A percentile compares a stretch with the other conserved stretches of the same genome.
These are phyloP conservation scores for Chironomus striatipennis DNA, from an alignment of 1,140 invertebrate species.

Conservation along the genomic window DNA sequence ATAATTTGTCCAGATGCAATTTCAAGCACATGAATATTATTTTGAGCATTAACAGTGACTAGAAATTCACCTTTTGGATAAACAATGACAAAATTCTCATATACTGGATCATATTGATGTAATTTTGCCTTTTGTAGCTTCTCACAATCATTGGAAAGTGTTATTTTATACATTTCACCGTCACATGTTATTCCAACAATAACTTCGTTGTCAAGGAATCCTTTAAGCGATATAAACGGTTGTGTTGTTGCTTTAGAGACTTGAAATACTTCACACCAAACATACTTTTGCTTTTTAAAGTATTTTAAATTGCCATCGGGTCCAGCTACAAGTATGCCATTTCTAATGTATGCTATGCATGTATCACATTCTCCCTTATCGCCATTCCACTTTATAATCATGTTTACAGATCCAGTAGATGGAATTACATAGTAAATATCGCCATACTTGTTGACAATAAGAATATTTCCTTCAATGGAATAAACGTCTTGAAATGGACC, in stretches of 20 bases:
- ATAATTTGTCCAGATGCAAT: background rate
- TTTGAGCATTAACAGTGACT: background rate
- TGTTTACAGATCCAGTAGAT: background rate
- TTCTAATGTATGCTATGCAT: background rate
- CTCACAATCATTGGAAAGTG: background rate
- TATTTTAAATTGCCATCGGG: conserved; percentile 17
- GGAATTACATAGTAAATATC: background rate
- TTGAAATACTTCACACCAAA: background rate
- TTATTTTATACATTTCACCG: background rate
- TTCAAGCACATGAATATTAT: background rate
- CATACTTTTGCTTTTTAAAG: background rate
- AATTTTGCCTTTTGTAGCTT: background rate
- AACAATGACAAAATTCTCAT: background rate
- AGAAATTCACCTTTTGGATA: background rate
- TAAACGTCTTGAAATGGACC: conserved; percentile 16
- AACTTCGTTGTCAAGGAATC: background rate
- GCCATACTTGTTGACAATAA: background rate
- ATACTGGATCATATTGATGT: background rate
- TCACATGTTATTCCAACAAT: background rate
- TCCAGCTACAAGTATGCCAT: background rate
- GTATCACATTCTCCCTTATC: background rate
- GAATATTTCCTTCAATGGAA: conserved; percentile 20
- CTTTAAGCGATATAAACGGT: background rate
- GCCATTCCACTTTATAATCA: background rate
- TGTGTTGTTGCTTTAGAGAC: background rate